Evolutionary conservation across 2,888 invertebrate species (phyloP).

Genomic region (Leptinotarsa peninsularis): DNA sequence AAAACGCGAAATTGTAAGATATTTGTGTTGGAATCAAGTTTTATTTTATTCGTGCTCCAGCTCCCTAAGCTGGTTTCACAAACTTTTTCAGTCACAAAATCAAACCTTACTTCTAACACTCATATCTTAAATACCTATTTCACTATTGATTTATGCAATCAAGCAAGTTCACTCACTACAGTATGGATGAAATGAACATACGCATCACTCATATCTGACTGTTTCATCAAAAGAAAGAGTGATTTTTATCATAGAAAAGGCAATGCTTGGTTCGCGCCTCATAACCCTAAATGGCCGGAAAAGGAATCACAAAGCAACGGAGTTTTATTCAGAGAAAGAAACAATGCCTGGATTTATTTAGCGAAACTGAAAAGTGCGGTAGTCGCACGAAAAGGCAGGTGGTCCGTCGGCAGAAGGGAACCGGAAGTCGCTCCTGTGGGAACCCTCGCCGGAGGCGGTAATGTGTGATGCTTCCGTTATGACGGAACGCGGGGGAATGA

Average conservation of each 20-base stretch:
- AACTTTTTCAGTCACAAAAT: too few species aligned
- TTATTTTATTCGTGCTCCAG: too few species aligned
- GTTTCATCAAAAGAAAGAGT: neutral
- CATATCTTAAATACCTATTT: too few species aligned
- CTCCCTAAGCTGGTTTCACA: too few species aligned
- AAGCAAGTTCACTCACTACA: too few species aligned
- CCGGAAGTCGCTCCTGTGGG: slow-evolving; percentile 50
- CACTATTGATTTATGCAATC: too few species aligned
- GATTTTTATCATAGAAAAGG: neutral
- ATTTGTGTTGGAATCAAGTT: too few species aligned
- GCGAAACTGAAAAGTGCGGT: slow-evolving; percentile 10
- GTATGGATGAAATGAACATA: too few species aligned
- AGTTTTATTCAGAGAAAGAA: slow-evolving; percentile 12
- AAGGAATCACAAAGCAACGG: neutral
- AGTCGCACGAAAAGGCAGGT: slow-evolving; percentile 40
- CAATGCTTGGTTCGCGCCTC: neutral
- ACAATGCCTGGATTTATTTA: slow-evolving; percentile 15
- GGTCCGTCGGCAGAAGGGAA: slow-evolving; percentile 44
- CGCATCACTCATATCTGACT: too few species aligned
- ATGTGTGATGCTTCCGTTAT: slow-evolving; percentile 53
- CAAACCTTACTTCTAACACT: too few species aligned
- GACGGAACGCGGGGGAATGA: slow-evolving; percentile 38
- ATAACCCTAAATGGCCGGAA: neutral
- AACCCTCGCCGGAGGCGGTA: slow-evolving; percentile 50
- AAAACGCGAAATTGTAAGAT: too few species aligned